A percentile compares a stretch with the other conserved stretches of the same genome.
phyloP scores from a whole-genome alignment of 2,888 invertebrate genomes.

The Nowickia ferox region DNA sequence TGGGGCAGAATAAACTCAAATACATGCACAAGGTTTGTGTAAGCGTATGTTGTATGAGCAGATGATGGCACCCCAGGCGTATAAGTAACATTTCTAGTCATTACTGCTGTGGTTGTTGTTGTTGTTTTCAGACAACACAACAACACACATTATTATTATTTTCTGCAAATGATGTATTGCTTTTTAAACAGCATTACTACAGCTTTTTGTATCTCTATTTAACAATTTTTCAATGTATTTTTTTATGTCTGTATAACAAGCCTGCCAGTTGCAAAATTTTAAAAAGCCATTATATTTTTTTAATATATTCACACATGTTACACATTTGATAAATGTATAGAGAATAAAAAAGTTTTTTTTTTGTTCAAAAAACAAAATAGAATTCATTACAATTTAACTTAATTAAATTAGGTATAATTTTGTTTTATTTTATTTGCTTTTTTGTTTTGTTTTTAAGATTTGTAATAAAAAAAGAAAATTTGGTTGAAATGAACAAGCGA shows the following conservation, averaged over 20 bases:
- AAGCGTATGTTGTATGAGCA: background rate
- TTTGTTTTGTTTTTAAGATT: too few species aligned
- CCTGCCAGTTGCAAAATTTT: constrained; percentile 43
- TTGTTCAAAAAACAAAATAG: constrained; percentile 6
- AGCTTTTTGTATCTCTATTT: background rate
- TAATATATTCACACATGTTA: constrained; percentile 46
- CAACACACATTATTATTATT: constrained; percentile 21
- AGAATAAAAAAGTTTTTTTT: background rate
- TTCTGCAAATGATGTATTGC: constrained; percentile 66
- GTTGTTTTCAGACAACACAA: constrained; percentile 37
- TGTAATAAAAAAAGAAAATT: too few species aligned
- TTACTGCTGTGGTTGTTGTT: background rate
- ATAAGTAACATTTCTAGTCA: constrained; percentile 59
- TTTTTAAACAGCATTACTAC: constrained; percentile 39
- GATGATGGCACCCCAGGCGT: constrained; percentile 62
- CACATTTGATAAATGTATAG: constrained; percentile 30
- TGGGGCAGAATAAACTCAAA: constrained; percentile 59
- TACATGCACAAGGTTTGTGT: constrained; percentile 7
- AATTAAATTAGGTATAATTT: constrained; percentile 19
- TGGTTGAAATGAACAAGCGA: too few species aligned
- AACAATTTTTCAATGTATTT: background rate
- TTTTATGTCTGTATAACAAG: background rate
- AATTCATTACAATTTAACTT: constrained; percentile 9
- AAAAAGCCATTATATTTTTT: constrained; percentile 59
- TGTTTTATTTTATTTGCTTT: background rate